Conservation (phyloP, 1,140 invertebrate genomes). For the Rhizoglyphus robini region DNA sequence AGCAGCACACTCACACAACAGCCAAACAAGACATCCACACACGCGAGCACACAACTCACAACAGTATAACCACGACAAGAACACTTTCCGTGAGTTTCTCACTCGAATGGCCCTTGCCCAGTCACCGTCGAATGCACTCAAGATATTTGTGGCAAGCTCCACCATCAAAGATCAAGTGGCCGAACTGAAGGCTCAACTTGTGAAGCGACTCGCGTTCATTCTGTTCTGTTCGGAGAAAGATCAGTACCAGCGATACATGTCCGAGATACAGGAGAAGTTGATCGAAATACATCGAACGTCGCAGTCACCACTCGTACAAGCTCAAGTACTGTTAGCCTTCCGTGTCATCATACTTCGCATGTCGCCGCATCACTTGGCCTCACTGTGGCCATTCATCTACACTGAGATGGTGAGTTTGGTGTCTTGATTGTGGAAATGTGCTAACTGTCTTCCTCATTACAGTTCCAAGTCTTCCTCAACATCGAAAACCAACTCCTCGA, state of each 20-base stretch:
- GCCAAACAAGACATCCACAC: slow-evolving; percentile 68
- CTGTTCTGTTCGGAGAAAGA: slow-evolving; percentile 81
- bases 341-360: slow-evolving; percentile 72
- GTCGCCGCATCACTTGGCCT: slow-evolving; percentile 70
- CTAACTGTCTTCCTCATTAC: slow-evolving; percentile 21
- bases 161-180: slow-evolving; percentile 76
- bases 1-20: slow-evolving; percentile 78
- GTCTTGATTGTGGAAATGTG: neutral
- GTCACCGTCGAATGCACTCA: slow-evolving; percentile 33
- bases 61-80: slow-evolving; percentile 85
- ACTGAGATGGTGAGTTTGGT: slow-evolving; percentile 55
- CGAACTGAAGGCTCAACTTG: slow-evolving; percentile 65
- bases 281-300: slow-evolving; percentile 66
- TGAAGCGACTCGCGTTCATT: slow-evolving; percentile 77
- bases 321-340: slow-evolving; percentile 80
- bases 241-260: slow-evolving; percentile 81
- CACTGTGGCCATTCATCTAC: slow-evolving; percentile 84
- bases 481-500: slow-evolving; percentile 64
- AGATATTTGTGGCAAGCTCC: slow-evolving; percentile 36
- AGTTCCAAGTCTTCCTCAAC: slow-evolving; percentile 69
- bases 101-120: slow-evolving; percentile 29
- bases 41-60: slow-evolving; percentile 79
- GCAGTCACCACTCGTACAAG: slow-evolving; percentile 64
- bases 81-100: slow-evolving; percentile 68
- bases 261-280: slow-evolving; percentile 83